Evolutionary conservation across 2,113 vertebrate genomes (phyloP), one percentile per base, ranked within the genome.

Genomic region (Daubentonia madagascariensis): DNA sequence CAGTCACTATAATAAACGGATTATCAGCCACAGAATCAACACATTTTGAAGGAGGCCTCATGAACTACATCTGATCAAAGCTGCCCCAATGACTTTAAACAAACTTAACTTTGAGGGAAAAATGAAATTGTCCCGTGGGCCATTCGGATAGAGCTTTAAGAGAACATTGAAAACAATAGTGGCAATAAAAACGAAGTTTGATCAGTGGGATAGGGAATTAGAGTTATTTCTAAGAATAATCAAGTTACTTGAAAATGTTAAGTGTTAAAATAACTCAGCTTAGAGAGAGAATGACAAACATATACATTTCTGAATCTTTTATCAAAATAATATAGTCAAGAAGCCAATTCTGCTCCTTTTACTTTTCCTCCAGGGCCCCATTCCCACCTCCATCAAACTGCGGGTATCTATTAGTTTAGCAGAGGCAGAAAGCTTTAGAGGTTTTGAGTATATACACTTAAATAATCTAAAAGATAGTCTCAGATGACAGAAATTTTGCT

Each of bases 221-320:
- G 3, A 45, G 5, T 76, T 92, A 23, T 95, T 96, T 92, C 50
- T 4, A 37, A 86, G 40, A 95, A 79, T n/a, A 93, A 88, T 59
- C 76, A 10, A 89, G 80, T 83, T 67, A 70, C 93, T 93, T 83
- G 17, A 85, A 96, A 97, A 76, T 91, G 17, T n/a, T 80, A 92
- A 14, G 0, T 65, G 2, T 72, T 81, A 84, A 96, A 63, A 22
- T 70, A 67, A 76, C 59, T 85, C 54, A 87, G 11, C 23, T 85
- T 76, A 65, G 59, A 84, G 37, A 59, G 1, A 81, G 50, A 91
- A 54, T 37, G 35, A 52, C 48, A 67, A 61, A 61, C 16, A 50
- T 35, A 75, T 25, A 32, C 1, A 59, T 95, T 14, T 96, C 14
- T 75, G 48, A 85, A 37, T 40, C 40, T 63, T 40, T 28, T 63